Evolutionary conservation across 2,797 vertebrate genomes (phyloP), one percentile per base, ranked within the genome.

Genomic region (Bryconaethiops microstoma): DNA sequence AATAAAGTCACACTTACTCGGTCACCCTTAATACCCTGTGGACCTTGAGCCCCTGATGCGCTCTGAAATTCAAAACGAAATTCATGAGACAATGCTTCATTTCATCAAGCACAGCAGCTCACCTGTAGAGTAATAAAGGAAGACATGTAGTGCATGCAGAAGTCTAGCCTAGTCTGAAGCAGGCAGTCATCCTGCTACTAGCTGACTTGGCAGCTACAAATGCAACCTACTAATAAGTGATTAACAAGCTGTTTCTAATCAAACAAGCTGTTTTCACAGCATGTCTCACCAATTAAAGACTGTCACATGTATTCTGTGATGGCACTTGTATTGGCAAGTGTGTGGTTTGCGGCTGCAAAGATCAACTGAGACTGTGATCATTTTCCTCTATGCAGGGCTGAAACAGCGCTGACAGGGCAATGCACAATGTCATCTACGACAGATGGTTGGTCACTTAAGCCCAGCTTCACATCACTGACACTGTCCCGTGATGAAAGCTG

Each of bases 11-110:
- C 8, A 82, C 94, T 86, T 88, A 97, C 96, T 85, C 0, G 75
- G 42, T 89, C 57, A 68, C 96, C 96, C 2, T 74, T 85, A 76
- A 91, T 86, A 23, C 96, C 96, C 71, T 84, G 85, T 0, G 89
- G 81, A 62, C 96, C 96, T 7, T 81, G 90, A 55, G 77, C 79
- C 29, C 96, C 96, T 62, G 87, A 83, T 16, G 86, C 29, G 7
- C 96, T 96, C 96, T 97, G 82, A 45, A 81, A 90, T 23, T 0
- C 67, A 81, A 13, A 74, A 82, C 21, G 40, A 54, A 39, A 29
- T 39, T n/a, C 19, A 60, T 39, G 2, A 68, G 72, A 79, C 5
- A 59, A 68, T 21, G 10, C 19, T 17, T 64, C 60, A 40, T 17
- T 60, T 19, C 14, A 62, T 9, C 4, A 73, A 65, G 35, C 45